Base-by-base conservation (phyloP, 2,113 vertebrate genomes). In the Phalacrocorax carbo region DNA sequence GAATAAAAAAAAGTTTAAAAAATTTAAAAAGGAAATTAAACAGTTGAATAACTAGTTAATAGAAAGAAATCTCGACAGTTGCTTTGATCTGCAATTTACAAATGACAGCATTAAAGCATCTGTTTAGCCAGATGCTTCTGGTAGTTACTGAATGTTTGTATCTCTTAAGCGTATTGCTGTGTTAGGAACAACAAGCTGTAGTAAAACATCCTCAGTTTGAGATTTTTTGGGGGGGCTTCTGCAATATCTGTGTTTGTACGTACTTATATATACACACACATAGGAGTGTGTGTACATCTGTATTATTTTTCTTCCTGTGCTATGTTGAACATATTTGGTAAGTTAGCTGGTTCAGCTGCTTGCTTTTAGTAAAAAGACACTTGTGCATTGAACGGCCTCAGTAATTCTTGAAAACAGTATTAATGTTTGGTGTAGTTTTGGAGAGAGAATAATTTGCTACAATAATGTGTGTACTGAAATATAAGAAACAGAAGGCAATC, bases 101-200 rank as follows among this genome's bases (percentile, higher is more conserved):
- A 89, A 75, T 65, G 25, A 29, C 5, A 12, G 10, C 54, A 55
- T 83, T 92, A 88, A 82, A 96, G 36, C 69, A 93, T 92, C 86
- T 96, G 61, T 90, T 94, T 81, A 88, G 36, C 68, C 85, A 94
- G 77, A 86, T 96, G 76, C 34, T 96, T 68, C 18, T 82, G 52
- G 16, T 84, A 60, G 44, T 91, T 89, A 36, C 58, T 90, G 34
- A 73, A 38, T 77, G 42, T 58, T 82, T 90, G 7, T 71, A 19
- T 70, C 44, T 88, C 40, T 83, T 22, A 71, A 86, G 25, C 34
- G 18, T 23, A 49, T 92, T 3, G 4, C 65, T 11, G 29, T 65
- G 15, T 69, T 89, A 68, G 60, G 88, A 88, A 62, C 81, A 93
- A 66, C 7, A 82, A 92, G 23, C 20, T 87, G 38, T 62, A 46